Base-by-base conservation (phyloP, 1,140 invertebrate species). In the Rhagoletis zephyria region DNA sequence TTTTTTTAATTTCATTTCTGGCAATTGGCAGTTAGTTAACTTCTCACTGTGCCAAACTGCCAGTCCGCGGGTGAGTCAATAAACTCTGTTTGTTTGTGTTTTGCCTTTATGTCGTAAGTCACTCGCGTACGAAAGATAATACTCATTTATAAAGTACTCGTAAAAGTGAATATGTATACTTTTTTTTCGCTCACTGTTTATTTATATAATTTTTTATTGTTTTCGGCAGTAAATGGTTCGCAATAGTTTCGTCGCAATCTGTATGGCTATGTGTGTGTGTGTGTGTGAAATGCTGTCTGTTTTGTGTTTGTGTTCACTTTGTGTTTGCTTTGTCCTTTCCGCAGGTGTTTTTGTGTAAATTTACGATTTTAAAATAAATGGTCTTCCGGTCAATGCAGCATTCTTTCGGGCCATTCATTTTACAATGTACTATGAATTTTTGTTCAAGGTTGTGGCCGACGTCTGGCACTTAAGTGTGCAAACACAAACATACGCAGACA, bases 361-460 rank as follows among this genome's bases (percentile, higher is more conserved):
- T 81, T 81, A 59, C 74, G 74, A 81, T 81, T 81, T 81, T 81
- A 81, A 81, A 81, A 81, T 81, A 81, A 81, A 81, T 81, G 45
- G 74, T 81, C 3, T 81, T 19, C 3, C 74, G 74, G 74, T 81
- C 74, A 81, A 81, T 81, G 74, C 74, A 59, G n/a, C 74, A 81
- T 19, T 81, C 74, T 45, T 81, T 81, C 48, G 12, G 48, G 19
- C 48, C 19, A 30, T 81, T 81, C 74, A 81, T 81, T 51, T 19
- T 19, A 56, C 48, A 19, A 16, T 51, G 48, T 45, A 48, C 14
- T 30, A 56, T 56, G 51, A 56, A 56, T 56, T 7, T 56, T 56
- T 56, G 5, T 56, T 56, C 1, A 56, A 10, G 51, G 51, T 56
- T 56, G 51, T 7, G 51, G 51, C 10, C 51, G 51, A 2, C 5